Conservation (phyloP, 2,888 invertebrate genomes). For the Taphrorychus bicolor region DNA sequence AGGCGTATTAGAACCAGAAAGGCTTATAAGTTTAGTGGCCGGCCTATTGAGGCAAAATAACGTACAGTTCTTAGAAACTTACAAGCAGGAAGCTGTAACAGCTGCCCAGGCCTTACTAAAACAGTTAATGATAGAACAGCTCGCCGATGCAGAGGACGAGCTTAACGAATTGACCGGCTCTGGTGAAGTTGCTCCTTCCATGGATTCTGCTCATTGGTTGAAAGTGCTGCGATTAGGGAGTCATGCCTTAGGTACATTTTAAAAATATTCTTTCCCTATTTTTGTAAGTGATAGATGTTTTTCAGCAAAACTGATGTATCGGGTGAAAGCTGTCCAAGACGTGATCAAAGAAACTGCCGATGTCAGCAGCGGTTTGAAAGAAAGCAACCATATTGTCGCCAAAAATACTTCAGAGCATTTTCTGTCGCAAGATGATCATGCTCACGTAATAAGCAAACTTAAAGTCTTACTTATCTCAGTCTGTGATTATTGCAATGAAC, state of each 20-base stretch:
- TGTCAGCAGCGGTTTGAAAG: conserved; percentile 65
- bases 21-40: conserved; percentile 70
- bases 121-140: conserved; percentile 83
- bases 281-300: neutral
- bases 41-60: conserved; percentile 88
- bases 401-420: conserved; percentile 67
- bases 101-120: conserved; percentile 89
- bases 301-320: conserved; percentile 68
- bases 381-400: conserved; percentile 51
- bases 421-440: conserved; percentile 73
- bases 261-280: neutral
- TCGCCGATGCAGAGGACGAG: conserved; percentile 67
- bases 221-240: conserved; percentile 56
- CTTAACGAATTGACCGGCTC: conserved; percentile 64
- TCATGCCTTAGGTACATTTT: conserved; percentile 53
- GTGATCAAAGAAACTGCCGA: conserved; percentile 80
- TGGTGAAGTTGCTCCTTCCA: conserved; percentile 56
- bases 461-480: conserved; percentile 80
- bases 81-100: conserved; percentile 85
- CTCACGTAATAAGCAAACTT: conserved; percentile 73
- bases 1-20: conserved; percentile 78
- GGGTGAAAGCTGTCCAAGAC: conserved; percentile 77
- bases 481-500: conserved; percentile 91
- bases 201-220: conserved; percentile 58
- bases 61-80: conserved; percentile 86